Evolutionary conservation across 2,113 vertebrate genomes (phyloP).

Genomic region (Indri indri): DNA sequence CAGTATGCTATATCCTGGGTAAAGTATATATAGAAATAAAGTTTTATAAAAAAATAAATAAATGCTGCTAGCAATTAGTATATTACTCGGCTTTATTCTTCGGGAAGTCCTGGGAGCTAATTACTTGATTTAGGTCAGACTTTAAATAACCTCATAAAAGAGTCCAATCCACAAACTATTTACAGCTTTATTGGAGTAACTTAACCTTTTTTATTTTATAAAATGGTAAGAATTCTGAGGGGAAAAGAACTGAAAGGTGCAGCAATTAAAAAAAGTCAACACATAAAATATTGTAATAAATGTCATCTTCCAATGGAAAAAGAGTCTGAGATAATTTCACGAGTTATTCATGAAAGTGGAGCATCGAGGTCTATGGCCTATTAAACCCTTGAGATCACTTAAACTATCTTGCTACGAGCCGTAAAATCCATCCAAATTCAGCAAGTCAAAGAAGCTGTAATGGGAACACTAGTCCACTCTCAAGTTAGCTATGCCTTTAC

Average conservation of each 20-base stretch:
- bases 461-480: not conserved
- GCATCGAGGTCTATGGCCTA: not conserved
- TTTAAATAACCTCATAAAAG: conserved; percentile 51
- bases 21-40: not conserved
- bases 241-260: not conserved
- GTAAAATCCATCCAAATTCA: not conserved
- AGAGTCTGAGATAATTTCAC: not conserved
- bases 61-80: not conserved
- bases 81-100: not conserved
- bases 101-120: not conserved
- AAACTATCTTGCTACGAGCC: not conserved
- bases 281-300: not conserved
- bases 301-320: conserved; percentile 12
- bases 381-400: not conserved
- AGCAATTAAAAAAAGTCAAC: conserved; percentile 33
- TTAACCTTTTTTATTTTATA: conserved; percentile 30
- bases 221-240: not conserved
- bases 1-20: not conserved
- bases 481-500: not conserved
- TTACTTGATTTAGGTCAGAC: conserved; percentile 30
- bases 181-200: conserved; percentile 12
- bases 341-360: not conserved
- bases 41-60: conserved; percentile 23
- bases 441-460: not conserved
- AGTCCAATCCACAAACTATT: not conserved